Base-by-base conservation (phyloP, 2,113 vertebrate species). In the Amblyopsis rosae region DNA sequence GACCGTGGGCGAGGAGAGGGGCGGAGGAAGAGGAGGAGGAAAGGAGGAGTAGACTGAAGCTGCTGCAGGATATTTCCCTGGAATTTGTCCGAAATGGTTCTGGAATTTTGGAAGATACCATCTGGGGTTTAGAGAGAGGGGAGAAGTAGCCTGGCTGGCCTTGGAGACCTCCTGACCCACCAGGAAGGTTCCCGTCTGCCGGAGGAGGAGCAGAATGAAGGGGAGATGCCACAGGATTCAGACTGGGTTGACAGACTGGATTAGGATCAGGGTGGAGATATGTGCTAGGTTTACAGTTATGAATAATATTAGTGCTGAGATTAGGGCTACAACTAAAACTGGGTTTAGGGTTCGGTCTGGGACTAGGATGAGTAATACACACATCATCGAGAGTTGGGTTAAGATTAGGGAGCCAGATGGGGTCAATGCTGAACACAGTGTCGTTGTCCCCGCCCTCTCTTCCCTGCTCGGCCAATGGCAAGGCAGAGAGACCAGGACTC, bases 381-480 rank as follows among this genome's bases (percentile, higher is more conserved):
- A 1, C 6, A 8, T 53, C 51, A 53, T 15, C 12, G 16, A n/a
- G 4, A n/a, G 6, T n/a, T 15, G 51, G 12, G 12, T 53, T 53
- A n/a, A 13, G 51, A n/a, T 53, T 8, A 53, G n/a, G 5, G 8
- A n/a, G 51, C 13, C n/a, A 13, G 15, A 13, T 13, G 51, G 13
- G 13, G 12, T 65, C 80, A 33, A 89, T 68, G 68, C 76, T 83
- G 35, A 86, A 84, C 48, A 86, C 82, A 0, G 58, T 1, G 0
- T 61, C 16, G 1, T 70, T 48, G 13, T 47, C 61, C 49, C 61
- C 59, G 12, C 61, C 61, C 13, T 48, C 17, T 32, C 48, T 47
- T 8, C 32, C 66, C 26, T 26, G 47, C 56, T 59, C 48, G 12
- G 0, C 69, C 12, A 77, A 16, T 46, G 79, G 71, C 0, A 67